phyloP scores from a whole-genome alignment of 2,797 vertebrate genomes.

The Sebastes baramenuke region DNA sequence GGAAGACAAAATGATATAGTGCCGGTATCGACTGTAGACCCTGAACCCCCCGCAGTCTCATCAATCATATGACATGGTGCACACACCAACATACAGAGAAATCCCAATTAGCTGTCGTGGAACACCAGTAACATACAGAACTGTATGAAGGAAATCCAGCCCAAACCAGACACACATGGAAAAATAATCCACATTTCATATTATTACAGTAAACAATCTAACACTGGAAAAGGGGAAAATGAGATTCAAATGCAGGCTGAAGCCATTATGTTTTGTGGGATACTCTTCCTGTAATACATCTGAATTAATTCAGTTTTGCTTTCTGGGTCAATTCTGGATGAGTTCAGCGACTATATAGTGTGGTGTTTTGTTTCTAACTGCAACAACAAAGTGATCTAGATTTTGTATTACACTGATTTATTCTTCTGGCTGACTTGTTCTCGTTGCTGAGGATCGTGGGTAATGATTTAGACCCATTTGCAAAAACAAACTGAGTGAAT shows the following conservation, averaged over 20 bases:
- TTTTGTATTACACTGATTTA: background rate
- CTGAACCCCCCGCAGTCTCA: slow-evolving; percentile 30
- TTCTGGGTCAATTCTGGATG: background rate
- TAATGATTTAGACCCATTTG: background rate
- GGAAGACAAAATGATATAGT: slow-evolving; percentile 39
- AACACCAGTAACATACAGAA: background rate
- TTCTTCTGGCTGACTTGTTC: background rate
- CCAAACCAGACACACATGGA: background rate
- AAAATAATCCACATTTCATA: background rate
- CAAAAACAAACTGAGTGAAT: background rate
- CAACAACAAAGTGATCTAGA: background rate
- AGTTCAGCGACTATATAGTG: background rate
- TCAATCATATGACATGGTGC: slow-evolving; percentile 46
- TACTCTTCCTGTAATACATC: background rate
- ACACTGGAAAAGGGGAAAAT: background rate
- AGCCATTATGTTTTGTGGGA: background rate
- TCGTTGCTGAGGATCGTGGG: background rate
- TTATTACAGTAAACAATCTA: background rate
- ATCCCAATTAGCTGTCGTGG: slow-evolving; percentile 11
- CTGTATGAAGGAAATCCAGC: background rate
- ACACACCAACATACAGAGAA: slow-evolving; percentile 22
- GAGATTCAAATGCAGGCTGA: background rate
- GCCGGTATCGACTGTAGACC: slow-evolving; percentile 29
- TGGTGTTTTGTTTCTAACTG: slow-evolving; percentile 9
- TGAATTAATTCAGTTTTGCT: background rate